These are phyloP conservation scores for Musca vetustissima DNA, from an alignment of 1,140 invertebrate genomes.

Conservation along the genomic window DNA sequence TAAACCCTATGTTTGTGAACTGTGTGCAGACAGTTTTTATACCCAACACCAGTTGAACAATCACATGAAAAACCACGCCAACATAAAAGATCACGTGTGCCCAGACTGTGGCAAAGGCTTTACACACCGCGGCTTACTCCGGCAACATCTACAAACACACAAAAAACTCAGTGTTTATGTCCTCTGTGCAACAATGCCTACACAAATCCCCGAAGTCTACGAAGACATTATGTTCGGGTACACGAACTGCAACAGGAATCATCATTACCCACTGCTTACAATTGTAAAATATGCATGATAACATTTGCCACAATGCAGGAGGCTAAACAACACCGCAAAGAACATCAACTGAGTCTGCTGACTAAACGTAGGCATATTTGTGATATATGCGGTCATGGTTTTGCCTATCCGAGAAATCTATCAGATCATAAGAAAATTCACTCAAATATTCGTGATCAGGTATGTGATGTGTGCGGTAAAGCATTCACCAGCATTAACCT, in stretches of 20 bases:
- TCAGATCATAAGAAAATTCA: slow-evolving; percentile 10
- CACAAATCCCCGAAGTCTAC: neutral
- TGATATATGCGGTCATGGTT: slow-evolving; percentile 14
- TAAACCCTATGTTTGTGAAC: slow-evolving; percentile 5
- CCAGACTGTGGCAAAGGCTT: slow-evolving; percentile 2
- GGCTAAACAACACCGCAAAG: slow-evolving; percentile 6
- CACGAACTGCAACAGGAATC: neutral
- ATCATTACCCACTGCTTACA: neutral
- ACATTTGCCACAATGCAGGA: neutral
- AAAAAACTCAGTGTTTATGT: slow-evolving; percentile 3
- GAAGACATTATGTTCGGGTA: slow-evolving; percentile 3
- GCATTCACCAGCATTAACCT: neutral
- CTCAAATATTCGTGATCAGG: slow-evolving; percentile 10
- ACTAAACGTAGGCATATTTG: slow-evolving; percentile 3
- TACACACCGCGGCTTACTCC: neutral
- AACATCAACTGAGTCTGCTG: neutral
- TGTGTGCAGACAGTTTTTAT: slow-evolving; percentile 11
- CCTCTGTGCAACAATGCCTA: neutral
- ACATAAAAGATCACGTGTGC: slow-evolving; percentile 7
- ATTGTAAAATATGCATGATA: slow-evolving; percentile 8
- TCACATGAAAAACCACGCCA: slow-evolving; percentile 10
- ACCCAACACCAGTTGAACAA: slow-evolving; percentile 8
- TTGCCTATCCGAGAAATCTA: slow-evolving; percentile 10
- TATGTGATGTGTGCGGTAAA: slow-evolving; percentile 7
- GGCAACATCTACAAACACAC: slow-evolving; percentile 10